Evolutionary conservation across 2,113 vertebrate species (phyloP).

Genomic region (Grallaria varia): DNA sequence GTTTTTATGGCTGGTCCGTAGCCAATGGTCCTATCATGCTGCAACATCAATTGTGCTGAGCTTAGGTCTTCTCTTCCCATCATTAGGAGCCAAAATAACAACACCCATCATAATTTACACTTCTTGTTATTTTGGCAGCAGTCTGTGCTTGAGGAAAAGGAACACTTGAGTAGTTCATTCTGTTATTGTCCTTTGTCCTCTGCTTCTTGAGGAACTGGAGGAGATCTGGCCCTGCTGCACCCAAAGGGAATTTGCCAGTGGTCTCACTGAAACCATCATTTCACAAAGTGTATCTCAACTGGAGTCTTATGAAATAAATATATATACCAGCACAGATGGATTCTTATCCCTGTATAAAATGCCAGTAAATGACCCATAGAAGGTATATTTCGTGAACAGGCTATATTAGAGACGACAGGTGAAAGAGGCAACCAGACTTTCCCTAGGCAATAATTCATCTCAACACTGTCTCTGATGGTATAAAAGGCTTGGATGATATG

Average conservation of each 20-base stretch:
- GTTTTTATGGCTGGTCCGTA: background rate
- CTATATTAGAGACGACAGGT: background rate
- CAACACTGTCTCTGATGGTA: background rate
- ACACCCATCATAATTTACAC: background rate
- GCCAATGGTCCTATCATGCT: background rate
- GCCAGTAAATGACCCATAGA: background rate
- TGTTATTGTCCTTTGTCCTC: background rate
- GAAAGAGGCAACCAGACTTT: background rate
- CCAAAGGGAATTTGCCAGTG: background rate
- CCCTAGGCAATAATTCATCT: background rate
- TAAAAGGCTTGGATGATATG: background rate
- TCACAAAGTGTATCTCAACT: background rate
- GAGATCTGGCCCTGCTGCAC: background rate
- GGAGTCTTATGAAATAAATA: background rate
- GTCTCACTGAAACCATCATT: background rate
- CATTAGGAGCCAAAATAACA: background rate
- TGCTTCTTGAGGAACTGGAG: background rate
- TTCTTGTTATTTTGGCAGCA: background rate
- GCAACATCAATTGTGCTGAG: background rate
- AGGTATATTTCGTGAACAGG: background rate
- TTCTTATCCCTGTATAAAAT: background rate
- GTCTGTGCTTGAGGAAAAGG: background rate
- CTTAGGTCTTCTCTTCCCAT: background rate
- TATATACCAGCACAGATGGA: background rate
- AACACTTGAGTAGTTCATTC: background rate